A percentile compares a stretch with the other conserved stretches of the same genome.
Conservation (phyloP, 2,113 vertebrate species). For the Oreocharis arfaki region DNA sequence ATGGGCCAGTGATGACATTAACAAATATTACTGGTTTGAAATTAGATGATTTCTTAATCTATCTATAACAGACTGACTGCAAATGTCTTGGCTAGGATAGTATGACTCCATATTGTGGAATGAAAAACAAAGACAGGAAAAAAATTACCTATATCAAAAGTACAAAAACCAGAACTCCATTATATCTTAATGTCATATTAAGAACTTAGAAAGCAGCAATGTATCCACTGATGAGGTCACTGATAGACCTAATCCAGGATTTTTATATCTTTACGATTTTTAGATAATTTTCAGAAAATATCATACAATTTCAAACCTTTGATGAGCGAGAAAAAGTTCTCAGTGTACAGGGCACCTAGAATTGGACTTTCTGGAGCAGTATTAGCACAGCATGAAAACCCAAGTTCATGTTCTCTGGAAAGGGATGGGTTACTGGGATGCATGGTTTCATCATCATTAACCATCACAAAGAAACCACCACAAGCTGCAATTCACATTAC, state of each 20-base stretch:
- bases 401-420: background rate
- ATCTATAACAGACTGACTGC: background rate
- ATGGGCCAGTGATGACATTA: background rate
- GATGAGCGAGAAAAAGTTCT: background rate
- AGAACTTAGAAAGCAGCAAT: background rate
- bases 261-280: background rate
- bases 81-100: background rate
- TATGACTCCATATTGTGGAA: background rate
- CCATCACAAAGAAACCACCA: background rate
- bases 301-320: background rate
- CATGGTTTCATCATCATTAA: background rate
- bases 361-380: background rate
- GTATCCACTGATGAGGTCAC: background rate
- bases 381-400: background rate
- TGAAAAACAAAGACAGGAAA: background rate
- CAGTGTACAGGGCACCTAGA: background rate
- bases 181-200: background rate
- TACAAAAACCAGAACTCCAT: background rate
- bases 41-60: background rate
- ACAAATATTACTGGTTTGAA: background rate
- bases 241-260: background rate
- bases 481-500: background rate
- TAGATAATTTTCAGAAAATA: background rate
- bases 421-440: background rate
- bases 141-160: background rate